Conservation (phyloP, 1,140 invertebrate species). For the Helicoverpa armigera region DNA sequence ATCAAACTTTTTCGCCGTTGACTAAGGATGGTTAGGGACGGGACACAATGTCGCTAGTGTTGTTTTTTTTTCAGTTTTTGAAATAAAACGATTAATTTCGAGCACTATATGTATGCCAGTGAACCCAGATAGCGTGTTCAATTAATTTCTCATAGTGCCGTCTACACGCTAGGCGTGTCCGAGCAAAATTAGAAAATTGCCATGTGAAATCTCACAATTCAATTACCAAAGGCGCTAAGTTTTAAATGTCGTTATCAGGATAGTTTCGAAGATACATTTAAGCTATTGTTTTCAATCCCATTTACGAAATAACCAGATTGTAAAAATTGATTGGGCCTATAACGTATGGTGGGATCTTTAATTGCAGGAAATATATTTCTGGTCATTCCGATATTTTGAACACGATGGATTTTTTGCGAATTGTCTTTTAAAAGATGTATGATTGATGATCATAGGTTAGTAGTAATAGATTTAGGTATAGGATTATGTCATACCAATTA, state of each 20-base stretch:
- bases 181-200: conserved; percentile 51
- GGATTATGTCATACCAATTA: no score
- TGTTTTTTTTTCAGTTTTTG: conserved; percentile 26
- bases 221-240: conserved; percentile 49
- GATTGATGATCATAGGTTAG: no score
- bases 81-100: conserved; percentile 43
- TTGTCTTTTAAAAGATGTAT: no score
- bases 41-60: conserved; percentile 24
- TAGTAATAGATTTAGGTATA: no score
- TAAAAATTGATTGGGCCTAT: conserved; percentile 28
- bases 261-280: conserved; percentile 15
- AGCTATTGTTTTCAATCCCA: conserved; percentile 44
- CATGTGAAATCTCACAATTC: conserved; percentile 51
- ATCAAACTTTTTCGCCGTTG: neutral
- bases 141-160: conserved; percentile 50
- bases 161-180: conserved; percentile 45
- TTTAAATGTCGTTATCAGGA: conserved; percentile 33
- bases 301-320: conserved; percentile 33
- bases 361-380: no score
- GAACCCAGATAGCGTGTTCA: conserved; percentile 49
- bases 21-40: conserved; percentile 29
- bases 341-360: conserved; percentile 1
- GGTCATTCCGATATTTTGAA: no score
- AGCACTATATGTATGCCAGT: conserved; percentile 46
- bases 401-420: no score